phyloP scores from a whole-genome alignment of 2,113 vertebrate genomes.

The Campylorhamphus procurvoides region DNA sequence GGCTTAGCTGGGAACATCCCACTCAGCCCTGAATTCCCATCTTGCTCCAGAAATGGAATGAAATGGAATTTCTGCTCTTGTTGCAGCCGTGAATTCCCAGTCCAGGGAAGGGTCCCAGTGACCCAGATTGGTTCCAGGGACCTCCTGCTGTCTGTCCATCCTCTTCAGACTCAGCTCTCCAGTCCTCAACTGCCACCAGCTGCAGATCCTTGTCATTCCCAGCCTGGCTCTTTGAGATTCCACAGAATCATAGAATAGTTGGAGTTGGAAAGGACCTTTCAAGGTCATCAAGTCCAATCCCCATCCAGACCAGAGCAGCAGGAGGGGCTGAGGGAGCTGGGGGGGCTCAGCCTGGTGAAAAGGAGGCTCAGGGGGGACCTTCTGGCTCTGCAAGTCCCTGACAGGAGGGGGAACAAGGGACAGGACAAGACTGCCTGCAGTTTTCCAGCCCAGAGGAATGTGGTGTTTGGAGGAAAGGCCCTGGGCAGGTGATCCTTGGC shows the following conservation, averaged over 20 bases:
- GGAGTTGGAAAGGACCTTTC: not conserved
- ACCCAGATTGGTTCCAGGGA: not conserved
- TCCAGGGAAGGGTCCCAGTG: not conserved
- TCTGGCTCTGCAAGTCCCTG: not conserved
- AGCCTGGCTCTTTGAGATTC: not conserved
- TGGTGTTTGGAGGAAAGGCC: not conserved
- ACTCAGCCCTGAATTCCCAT: not conserved
- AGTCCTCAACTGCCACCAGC: not conserved
- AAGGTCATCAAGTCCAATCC: not conserved
- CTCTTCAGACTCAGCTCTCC: not conserved
- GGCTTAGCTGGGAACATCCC: not conserved
- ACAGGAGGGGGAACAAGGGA: not conserved
- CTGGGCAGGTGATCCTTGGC: not conserved
- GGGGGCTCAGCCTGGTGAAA: not conserved
- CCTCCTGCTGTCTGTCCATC: not conserved
- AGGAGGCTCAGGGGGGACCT: not conserved
- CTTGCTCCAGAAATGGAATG: not conserved
- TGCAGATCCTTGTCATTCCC: not conserved
- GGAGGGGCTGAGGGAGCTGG: not conserved
- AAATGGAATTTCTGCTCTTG: no score
- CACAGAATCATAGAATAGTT: not conserved
- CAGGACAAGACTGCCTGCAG: not conserved
- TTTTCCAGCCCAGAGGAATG: not conserved
- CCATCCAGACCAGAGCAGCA: fast-evolving
- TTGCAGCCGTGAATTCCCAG: not conserved